Base-by-base conservation (phyloP, 2,797 vertebrate genomes). In the Sciaenops ocellatus region DNA sequence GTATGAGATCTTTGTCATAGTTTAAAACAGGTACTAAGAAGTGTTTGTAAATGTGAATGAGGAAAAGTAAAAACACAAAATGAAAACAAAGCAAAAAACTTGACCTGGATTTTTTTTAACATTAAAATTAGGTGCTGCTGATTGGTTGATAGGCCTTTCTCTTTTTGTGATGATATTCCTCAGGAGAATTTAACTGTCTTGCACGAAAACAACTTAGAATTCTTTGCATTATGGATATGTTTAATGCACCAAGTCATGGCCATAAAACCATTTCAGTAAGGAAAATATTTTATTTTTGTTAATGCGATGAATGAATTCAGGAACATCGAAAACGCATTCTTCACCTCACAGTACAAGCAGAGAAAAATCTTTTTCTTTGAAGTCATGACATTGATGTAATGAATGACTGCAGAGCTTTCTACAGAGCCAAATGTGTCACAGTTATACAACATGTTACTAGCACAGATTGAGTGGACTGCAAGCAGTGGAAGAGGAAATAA, bases 361-460 rank as follows among this genome's bases (percentile, higher is more conserved):
- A 47, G 10, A 52, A 28, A 55, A 6, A 48, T 24, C 0, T 20
- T 20, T 13, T 50, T 15, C 22, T 71, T 34, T 68, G 34, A 75
- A 66, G 55, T 46, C 50, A 28, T 69, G 47, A 51, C 67, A 77
- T 4, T 80, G 63, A 80, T 74, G 59, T 69, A 65, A 76, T 66
- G 28, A 67, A 50, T 41, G 61, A 78, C n/a, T 38, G 17, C 24
- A 22, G 30, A 67, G 57, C n/a, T 51, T 73, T 68, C 52, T 20
- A 12, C 3, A 0, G 28, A 17, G 63, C 57, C 77, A 80, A 85
- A 74, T 79, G 71, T 83, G 69, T 65, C 34, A 42, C 41, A 24
- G 61, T 89, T 84, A 76, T 11, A 8, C 3, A 90, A 83, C 77
- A 48, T 76, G 74, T 82, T 71, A 76, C 83, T 65, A 60, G 69